Evolutionary conservation across 2,888 invertebrate species (phyloP), one percentile per base, ranked within the genome.

Genomic region (Tiliacea aurago): DNA sequence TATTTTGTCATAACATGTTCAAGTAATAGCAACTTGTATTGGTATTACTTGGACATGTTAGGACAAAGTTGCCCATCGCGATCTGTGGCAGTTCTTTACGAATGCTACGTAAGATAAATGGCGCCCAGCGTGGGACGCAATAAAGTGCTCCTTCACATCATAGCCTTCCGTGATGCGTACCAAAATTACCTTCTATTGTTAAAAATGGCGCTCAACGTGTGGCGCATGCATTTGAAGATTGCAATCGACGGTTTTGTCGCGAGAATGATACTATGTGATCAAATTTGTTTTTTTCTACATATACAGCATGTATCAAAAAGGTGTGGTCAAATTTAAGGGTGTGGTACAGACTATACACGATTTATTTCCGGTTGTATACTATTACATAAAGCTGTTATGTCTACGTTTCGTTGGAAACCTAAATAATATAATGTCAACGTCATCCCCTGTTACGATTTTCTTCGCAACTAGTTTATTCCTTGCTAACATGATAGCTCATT

Each of bases 201-300:
- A 55, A 69, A 56, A 56, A 55, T 69, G 69, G 47, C 73, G 41
- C 70, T 70, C 70, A 33, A 55, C 55, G 11, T 1, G 69, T 55
- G 78, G 23, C n/a, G 13, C 5, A 13, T 13, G 33, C 15, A 9
- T 77, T 55, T 45, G 9, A 11, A 4, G 23, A 76, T 76, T 49
- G 20, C 23, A n/a, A 10, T 6, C 4, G 0, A 76, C 3, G 28
- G 20, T 53, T 53, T 64, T 10, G 6, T 20, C 10, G 7, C 15
- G 15, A 28, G 4, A 41, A 41, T 41, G 10, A 33, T 65, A 65
- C 2, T 11, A 33, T 13, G 0, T n/a, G 11, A 67, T n/a, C 15
- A 43, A 6, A 13, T 64, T 43, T 23, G 10, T 43, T 11, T 43
- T 62, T 67, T n/a, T 45, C 18, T 23, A 23, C 5, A 11, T 23